Conservation (phyloP, 2,797 vertebrate genomes). For the Bradypodion ventrale region DNA sequence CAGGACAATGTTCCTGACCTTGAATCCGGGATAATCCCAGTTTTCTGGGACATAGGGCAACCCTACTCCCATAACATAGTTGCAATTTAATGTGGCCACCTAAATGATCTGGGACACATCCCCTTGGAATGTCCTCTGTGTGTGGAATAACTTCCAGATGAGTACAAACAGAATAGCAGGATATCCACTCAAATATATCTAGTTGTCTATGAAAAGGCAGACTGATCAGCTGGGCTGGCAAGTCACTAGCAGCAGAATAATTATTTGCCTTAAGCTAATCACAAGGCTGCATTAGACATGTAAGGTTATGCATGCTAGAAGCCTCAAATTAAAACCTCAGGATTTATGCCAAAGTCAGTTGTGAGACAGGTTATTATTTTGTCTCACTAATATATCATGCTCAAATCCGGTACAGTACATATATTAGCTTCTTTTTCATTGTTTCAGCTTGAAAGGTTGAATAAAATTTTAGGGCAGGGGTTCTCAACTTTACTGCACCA, state of each 20-base stretch:
- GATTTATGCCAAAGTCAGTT: neutral
- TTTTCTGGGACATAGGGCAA: no score
- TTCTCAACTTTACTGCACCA: no score
- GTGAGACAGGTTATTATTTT: neutral
- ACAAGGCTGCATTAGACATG: neutral
- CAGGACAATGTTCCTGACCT: no score
- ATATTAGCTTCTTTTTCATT: constrained; percentile 35
- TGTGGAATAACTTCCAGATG: neutral
- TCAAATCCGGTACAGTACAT: constrained; percentile 40
- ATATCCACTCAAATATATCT: neutral
- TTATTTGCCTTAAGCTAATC: neutral
- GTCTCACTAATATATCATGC: neutral
- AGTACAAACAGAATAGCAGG: neutral
- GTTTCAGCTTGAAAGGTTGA: constrained; percentile 26
- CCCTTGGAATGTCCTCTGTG: neutral
- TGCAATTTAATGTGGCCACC: neutral
- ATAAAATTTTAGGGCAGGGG: constrained; percentile 52
- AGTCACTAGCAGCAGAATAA: neutral
- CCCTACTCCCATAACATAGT: neutral
- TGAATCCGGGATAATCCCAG: no score
- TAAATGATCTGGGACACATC: neutral
- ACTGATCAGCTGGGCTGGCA: neutral
- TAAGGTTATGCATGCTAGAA: neutral
- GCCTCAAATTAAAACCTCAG: neutral
- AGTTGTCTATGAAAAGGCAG: neutral